Evolutionary conservation across 2,888 invertebrate species (phyloP), one percentile per base, ranked within the genome.

Genomic region (Epinotia ramella): DNA sequence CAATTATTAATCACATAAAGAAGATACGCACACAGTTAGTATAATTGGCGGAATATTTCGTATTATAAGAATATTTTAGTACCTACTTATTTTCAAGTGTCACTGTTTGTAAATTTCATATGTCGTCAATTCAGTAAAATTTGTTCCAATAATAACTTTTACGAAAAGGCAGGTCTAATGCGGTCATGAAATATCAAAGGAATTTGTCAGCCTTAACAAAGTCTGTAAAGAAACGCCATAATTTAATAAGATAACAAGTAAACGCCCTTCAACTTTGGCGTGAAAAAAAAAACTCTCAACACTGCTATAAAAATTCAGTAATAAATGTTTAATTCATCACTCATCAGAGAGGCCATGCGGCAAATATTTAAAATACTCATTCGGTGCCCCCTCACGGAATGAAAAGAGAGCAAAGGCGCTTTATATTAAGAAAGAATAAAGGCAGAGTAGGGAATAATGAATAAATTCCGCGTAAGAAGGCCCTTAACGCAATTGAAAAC

Each of bases 401-500:
- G 88, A 87, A 87, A 91, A 90, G 88, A 90, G 89, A 91, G 92
- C 91, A 90, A 91, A 91, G 87, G 85, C 88, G 88, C 86, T 88
- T 93, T 87, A 93, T 92, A 94, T 93, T 91, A 93, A 91, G 90
- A 88, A 87, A 88, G 84, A 87, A 87, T 86, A 84, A 84, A 85
- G 86, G 85, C 86, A 89, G 85, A 40, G 56, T 33, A 87, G 78
- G 80, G 90, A 91, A 91, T 93, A 93, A 94, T 93, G 94, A 94
- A 94, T 94, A 94, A 94, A 94, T 94, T 94, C 91, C 88, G 88
- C 88, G 89, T 92, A 88, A 91, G 89, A 89, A 84, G 87, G 88
- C 89, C 87, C 89, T 86, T 94, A 93, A 94, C 91, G 93, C 93
- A 94, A 94, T 94, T 94, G 94, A 94, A 94, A 94, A 94, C 92